Conservation (phyloP, 2,113 vertebrate genomes). For the Mesembrinibis cayennensis region DNA sequence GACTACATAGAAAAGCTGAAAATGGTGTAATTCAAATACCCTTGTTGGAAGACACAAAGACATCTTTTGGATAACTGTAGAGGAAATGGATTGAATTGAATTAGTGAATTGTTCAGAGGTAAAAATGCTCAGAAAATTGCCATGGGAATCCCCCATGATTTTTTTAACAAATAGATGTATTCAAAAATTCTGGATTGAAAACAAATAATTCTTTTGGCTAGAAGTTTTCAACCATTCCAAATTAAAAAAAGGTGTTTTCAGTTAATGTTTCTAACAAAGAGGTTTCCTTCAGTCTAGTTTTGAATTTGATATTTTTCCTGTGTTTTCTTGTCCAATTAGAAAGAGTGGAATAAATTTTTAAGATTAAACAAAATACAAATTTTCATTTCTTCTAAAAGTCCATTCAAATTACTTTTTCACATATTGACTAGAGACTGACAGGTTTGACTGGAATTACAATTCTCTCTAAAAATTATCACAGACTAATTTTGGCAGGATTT, state of each 20-base stretch:
- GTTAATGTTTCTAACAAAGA: not conserved
- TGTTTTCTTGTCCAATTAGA: not conserved
- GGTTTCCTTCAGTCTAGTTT: not conserved
- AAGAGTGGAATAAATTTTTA: not conserved
- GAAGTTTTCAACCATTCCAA: not conserved
- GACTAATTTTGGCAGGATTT: not conserved
- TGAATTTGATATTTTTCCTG: not conserved
- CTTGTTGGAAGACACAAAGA: not conserved
- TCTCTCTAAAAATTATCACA: not conserved
- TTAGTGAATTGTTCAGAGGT: not conserved
- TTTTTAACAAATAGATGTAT: not conserved
- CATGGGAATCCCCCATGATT: not conserved
- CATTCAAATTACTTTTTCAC: not conserved
- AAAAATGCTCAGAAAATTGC: not conserved
- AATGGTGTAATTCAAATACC: not conserved
- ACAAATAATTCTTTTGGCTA: not conserved
- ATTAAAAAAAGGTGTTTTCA: not conserved
- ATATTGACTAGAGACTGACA: not conserved
- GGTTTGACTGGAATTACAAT: not conserved
- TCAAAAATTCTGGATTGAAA: not conserved
- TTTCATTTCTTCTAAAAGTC: not conserved
- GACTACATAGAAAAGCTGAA: not conserved
- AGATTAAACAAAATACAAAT: not conserved
- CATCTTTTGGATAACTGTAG: not conserved
- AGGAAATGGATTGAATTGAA: not conserved